Evolutionary conservation across 1,140 invertebrate species (phyloP).

Genomic region (Rhyacophila brunnea): DNA sequence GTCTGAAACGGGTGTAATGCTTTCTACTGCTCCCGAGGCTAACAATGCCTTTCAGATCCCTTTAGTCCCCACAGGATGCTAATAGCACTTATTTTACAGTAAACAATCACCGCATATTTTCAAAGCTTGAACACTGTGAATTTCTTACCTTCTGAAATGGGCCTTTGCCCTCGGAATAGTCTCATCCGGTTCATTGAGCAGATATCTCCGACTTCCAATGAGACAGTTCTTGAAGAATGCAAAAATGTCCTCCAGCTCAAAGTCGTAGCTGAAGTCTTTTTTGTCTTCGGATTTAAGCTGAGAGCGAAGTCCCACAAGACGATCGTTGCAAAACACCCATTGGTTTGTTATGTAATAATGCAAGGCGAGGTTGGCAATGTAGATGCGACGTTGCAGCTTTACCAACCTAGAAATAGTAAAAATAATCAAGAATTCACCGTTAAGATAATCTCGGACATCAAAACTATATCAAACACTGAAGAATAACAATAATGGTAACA

Average conservation of each 20-base stretch:
- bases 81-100: too few relatives aligned
- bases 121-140: not conserved
- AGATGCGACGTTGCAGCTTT: conserved; percentile 76
- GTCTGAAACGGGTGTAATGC: too few relatives aligned
- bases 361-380: conserved; percentile 71
- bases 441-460: too few relatives aligned
- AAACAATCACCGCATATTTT: not conserved
- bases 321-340: conserved; percentile 79
- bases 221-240: conserved; percentile 55
- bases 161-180: conserved; percentile 46
- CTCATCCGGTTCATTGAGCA: conserved; percentile 58
- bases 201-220: conserved; percentile 56
- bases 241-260: conserved; percentile 47
- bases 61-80: too few relatives aligned
- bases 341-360: conserved; percentile 77
- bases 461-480: too few relatives aligned
- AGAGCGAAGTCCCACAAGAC: conserved; percentile 63
- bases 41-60: too few relatives aligned
- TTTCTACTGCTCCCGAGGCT: too few relatives aligned
- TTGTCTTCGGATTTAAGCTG: conserved; percentile 62
- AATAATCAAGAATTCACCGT: too few relatives aligned
- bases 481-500: too few relatives aligned
- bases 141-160: conserved; percentile 53
- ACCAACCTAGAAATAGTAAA: conserved; percentile 61
- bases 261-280: conserved; percentile 62